These are phyloP conservation scores for Calonectris borealis DNA, from an alignment of 2,113 vertebrate species.

Conservation along the genomic window DNA sequence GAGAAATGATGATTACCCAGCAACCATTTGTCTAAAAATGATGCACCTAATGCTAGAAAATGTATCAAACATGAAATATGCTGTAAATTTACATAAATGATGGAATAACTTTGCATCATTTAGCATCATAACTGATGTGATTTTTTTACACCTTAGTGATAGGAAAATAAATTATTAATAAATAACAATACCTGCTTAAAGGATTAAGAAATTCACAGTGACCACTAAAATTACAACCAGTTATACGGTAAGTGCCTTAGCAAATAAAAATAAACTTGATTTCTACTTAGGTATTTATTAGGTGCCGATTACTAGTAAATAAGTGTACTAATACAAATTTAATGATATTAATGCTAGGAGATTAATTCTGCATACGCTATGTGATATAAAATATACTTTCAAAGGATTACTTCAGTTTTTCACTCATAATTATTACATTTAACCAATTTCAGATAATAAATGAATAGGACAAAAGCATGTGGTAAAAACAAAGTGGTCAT, in stretches of 20 bases:
- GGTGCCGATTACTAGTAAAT: not conserved
- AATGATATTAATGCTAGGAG: not conserved
- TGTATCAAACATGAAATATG: not conserved
- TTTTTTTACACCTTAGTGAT: not conserved
- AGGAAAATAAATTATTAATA: not conserved
- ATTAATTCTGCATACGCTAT: not conserved
- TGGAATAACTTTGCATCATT: not conserved
- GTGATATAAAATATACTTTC: not conserved
- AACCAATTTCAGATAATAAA: not conserved
- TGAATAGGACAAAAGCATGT: not conserved
- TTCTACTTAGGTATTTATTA: not conserved
- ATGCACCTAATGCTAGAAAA: not conserved
- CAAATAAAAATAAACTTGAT: not conserved
- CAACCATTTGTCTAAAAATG: not conserved
- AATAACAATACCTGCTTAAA: not conserved
- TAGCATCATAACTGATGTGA: not conserved
- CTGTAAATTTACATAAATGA: not conserved
- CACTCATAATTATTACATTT: not conserved
- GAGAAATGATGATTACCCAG: not conserved
- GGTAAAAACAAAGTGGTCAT: not conserved
- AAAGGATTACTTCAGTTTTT: not conserved
- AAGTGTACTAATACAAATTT: not conserved
- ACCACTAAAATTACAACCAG: not conserved
- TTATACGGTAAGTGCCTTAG: not conserved
- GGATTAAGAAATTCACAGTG: not conserved